Percentiles rank a stretch among this genome's conserved stretches.
phyloP scores from a whole-genome alignment of 2,888 invertebrate genomes.

The Drosophila hamatofila region DNA sequence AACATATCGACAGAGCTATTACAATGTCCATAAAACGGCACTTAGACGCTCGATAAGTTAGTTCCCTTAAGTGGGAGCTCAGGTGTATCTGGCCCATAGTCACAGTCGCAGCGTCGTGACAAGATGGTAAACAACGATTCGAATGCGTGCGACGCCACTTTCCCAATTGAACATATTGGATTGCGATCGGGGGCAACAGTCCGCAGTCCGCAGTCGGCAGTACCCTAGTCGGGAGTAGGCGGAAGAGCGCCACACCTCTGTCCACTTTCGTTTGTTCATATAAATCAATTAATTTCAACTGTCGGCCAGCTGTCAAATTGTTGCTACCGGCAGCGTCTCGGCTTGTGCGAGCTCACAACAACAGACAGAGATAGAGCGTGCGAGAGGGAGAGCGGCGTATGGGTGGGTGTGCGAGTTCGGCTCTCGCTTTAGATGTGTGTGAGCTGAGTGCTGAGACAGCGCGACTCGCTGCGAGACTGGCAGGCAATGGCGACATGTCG shows the following conservation, averaged over 20 bases:
- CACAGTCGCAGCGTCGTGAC: slow-evolving; percentile 35
- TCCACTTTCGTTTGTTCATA: slow-evolving; percentile 52
- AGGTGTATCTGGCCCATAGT: neutral
- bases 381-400: neutral
- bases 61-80: neutral
- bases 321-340: slow-evolving; percentile 78
- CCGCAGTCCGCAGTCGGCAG: neutral
- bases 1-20: slow-evolving; percentile 66
- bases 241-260: slow-evolving; percentile 46
- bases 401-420: slow-evolving; percentile 19
- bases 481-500: slow-evolving; percentile 65
- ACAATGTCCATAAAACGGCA: slow-evolving; percentile 66
- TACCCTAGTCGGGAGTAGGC: neutral
- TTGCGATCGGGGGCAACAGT: neutral
- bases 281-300: slow-evolving; percentile 84
- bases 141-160: slow-evolving; percentile 38
- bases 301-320: slow-evolving; percentile 83
- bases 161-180: slow-evolving; percentile 52
- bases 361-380: neutral
- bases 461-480: slow-evolving; percentile 16
- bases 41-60: slow-evolving; percentile 33
- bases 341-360: slow-evolving; percentile 12
- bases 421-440: slow-evolving; percentile 18
- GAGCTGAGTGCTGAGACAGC: slow-evolving; percentile 2
- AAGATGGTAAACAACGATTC: slow-evolving; percentile 66